Evolutionary conservation across 1,140 invertebrate genomes (phyloP), one percentile per base, ranked within the genome.

Genomic region (Atopsyche davidsoni): DNA sequence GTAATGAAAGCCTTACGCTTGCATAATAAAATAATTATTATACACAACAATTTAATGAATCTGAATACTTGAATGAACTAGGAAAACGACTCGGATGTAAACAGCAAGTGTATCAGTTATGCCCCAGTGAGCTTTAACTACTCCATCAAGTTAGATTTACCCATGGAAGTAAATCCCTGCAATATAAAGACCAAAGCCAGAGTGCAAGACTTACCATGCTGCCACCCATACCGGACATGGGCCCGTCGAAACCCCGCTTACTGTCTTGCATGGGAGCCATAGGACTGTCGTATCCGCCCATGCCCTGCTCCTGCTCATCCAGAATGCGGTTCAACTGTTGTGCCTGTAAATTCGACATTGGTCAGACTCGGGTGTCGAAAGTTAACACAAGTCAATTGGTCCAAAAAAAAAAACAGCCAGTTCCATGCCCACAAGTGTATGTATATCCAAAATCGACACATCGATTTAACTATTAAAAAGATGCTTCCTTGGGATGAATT

Each of bases 321-420:
- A 81, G 60, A 62, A 81, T 63, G n/a, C 75, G 76, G 52, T 76
- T 80, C 10, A 80, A 59, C 36, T 79, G 71, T 57, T 80, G 78
- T 0, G 79, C 79, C 75, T 77, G 63, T 14, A 52, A 46, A 47
- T 39, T 28, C n/a, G n/a, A 28, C n/a, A 7, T 28, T n/a, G n/a
- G 25, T 6, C 6, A 28, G n/a, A 28, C 6, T 6, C 25, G 6
- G n/a, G 25, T 28, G n/a, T 28, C 6, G n/a, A 28, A 7, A 7
- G 25, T 7, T 7, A n/a, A 28, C 25, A 28, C n/a, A 7, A 28
- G 6, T 28, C 25, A 28, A 7, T 28, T 28, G 25, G n/a, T 28
- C 24, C 24, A 28, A n/a, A 28, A 28, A 7, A 28, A 7, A 7
- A 4, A 28, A 7, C n/a, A 28, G n/a, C n/a, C 6, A 28, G 6